Evolutionary conservation across 2,113 vertebrate species (phyloP), one percentile per base, ranked within the genome.

Genomic region (Raja brachyura): DNA sequence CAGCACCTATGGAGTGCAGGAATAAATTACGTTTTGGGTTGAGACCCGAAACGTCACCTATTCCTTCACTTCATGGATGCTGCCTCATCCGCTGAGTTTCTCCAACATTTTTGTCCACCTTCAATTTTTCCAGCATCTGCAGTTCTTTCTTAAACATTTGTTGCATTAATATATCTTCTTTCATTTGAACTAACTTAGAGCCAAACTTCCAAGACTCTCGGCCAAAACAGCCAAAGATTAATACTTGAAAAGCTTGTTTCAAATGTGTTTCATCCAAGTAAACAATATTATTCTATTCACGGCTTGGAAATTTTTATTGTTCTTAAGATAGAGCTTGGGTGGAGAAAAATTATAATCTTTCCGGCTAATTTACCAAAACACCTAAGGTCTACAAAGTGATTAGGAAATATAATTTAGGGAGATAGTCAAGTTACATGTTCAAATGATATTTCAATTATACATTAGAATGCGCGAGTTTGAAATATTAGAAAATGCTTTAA

Each of bases 251-350:
- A 75, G 74, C 74, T 28, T n/a, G n/a, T n/a, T 75, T 75, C 28
- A 75, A 25, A 75, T 28, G 22, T 20, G 39, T 39, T 79, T 39
- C 18, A 56, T 20, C 48, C 56, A 83, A 83, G 56, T 59, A 28
- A 83, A 59, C 79, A 83, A 59, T n/a, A 83, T 56, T 83, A 85
- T 59, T 85, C 25, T 13, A 85, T 85, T 83, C 20, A 83, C 13
- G 54, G 9, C 25, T 9, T 81, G 66, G 66, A 68, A 2, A 14
- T 68, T 68, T 68, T 13, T 68, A 2, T 66, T 66, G 14, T 11
- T 14, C 14, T 8, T 14, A 48, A 48, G 39, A 48, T 14, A 48
- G 18, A 81, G 5, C 22, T 56, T 81, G 31, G 33, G 18, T 61
- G n/a, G 59, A 61, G 11, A 1, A n/a, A 61, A 86, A 86, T 59